Evolutionary conservation across 2,888 invertebrate species (phyloP).

Genomic region (Drosophila bunnanda): DNA sequence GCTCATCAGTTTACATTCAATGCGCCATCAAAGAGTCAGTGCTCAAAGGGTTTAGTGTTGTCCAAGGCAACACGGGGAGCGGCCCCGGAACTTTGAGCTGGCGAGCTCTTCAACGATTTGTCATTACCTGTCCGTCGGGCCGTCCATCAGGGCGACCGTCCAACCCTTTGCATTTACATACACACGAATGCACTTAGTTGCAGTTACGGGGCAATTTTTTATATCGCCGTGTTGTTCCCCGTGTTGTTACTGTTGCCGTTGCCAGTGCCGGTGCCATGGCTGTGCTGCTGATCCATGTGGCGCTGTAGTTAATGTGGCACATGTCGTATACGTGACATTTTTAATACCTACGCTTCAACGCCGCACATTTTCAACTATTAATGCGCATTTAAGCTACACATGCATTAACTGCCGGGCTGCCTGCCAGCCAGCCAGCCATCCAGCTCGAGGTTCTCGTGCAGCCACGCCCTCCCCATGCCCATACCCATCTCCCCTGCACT

Average conservation of each 20-base stretch:
- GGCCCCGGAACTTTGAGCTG: constrained; percentile 17
- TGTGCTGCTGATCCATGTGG: constrained; percentile 63
- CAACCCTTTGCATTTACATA: constrained; percentile 64
- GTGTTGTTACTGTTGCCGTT: constrained; percentile 29
- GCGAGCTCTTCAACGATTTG: constrained; percentile 66
- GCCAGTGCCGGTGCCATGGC: constrained; percentile 17
- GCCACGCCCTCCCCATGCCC: constrained; percentile 15
- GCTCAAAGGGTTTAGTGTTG: constrained; percentile 4
- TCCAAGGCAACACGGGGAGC: not conserved
- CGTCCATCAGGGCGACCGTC: constrained; percentile 11
- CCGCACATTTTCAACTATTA: constrained; percentile 79
- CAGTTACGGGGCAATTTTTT: constrained; percentile 48
- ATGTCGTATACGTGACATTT: constrained; percentile 80
- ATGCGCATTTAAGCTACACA: constrained; percentile 78
- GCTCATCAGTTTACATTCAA: constrained; percentile 20
- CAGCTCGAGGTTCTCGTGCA: constrained; percentile 21
- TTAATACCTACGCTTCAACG: constrained; percentile 77
- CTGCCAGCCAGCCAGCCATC: constrained; percentile 14
- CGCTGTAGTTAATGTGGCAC: constrained; percentile 75
- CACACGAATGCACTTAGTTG: constrained; percentile 62
- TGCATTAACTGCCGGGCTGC: constrained; percentile 66
- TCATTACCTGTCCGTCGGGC: constrained; percentile 47
- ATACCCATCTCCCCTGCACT: not conserved
- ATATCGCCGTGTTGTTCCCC: constrained; percentile 12
- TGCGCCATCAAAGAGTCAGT: constrained; percentile 6